A percentile compares a stretch with the other conserved stretches of the same genome.
phyloP scores from a whole-genome alignment of 2,888 invertebrate species.

The Stenotaenia linearis region DNA sequence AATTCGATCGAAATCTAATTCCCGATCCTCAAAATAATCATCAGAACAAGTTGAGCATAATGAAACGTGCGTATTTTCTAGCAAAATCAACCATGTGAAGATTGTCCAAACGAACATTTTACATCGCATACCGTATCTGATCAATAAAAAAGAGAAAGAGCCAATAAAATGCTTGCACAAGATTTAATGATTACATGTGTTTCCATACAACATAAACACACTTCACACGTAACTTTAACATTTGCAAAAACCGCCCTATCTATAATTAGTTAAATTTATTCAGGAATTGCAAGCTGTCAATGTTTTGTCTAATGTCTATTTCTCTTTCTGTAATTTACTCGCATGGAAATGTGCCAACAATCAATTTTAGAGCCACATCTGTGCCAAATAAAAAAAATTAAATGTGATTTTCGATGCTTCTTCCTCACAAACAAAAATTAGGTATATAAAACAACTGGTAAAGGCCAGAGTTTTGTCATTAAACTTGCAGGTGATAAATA shows the following conservation, averaged over 20 bases:
- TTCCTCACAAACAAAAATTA: slow-evolving; percentile 2
- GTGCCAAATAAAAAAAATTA: slow-evolving; percentile 1
- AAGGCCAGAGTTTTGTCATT: slow-evolving; percentile 14
- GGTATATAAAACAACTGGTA: background rate
- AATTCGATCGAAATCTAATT: background rate
- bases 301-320: background rate
- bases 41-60: background rate
- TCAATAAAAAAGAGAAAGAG: background rate
- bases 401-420: background rate
- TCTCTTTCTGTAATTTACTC: background rate
- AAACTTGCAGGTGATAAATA: slow-evolving; percentile 20
- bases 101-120: background rate
- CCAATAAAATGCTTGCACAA: background rate
- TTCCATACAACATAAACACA: background rate
- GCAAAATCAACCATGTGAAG: background rate
- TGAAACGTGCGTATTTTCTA: background rate
- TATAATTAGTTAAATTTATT: background rate
- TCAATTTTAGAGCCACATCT: background rate
- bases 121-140: background rate
- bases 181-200: background rate
- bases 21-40: background rate
- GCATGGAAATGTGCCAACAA: background rate
- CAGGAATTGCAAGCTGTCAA: background rate
- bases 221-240: background rate
- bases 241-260: background rate